Evolutionary conservation across 2,113 vertebrate genomes (phyloP), one percentile per base, ranked within the genome.

Genomic region (Festucalex cinctus): DNA sequence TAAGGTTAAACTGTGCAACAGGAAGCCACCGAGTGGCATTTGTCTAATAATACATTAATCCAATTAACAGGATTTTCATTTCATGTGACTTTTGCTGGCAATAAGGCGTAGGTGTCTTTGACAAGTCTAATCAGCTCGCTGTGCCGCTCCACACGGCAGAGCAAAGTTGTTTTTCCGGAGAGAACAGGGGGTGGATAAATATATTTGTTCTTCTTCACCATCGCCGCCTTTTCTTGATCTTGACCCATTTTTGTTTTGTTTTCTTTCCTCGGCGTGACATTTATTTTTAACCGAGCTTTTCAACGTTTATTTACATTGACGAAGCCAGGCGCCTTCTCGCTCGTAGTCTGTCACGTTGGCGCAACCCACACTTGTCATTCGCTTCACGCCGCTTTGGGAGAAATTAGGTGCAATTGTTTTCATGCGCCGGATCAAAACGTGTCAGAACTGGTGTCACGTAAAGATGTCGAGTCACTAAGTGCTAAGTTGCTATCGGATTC

Each of bases 21-120:
- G 60, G 37, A 62, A 43, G 60, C 22, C 22, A 22, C 13, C 5
- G n/a, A 62, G 22, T 62, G 60, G 39, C 60, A 62, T 62, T 62
- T 62, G n/a, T 61, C 60, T 62, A 62, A 62, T 62, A 62, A 62
- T 62, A 62, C 60, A 43, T 62, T 62, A 62, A 62, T 62, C 60
- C 60, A 62, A 62, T 62, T 62, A 62, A 43, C 32, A 26, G 60
- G 39, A 62, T 62, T 62, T 62, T 43, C 60, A 62, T 62, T 62
- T 62, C 13, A 43, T 16, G 60, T 41, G 60, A 62, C 60, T 62
- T 62, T 62, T 43, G 37, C 60, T 3, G 60, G 39, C 60, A 26
- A n/a, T 3, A 17, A 1, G 20, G 41, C 44, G 63, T 65, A 65
- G 63, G 63, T 65, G 62, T 48, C 44, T 64, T 64, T 48, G 62